Percentiles rank a stretch among this genome's conserved stretches.
These are phyloP conservation scores for Dolichoris vasculosae DNA, from an alignment of 1,140 invertebrate genomes.

Conservation along the genomic window DNA sequence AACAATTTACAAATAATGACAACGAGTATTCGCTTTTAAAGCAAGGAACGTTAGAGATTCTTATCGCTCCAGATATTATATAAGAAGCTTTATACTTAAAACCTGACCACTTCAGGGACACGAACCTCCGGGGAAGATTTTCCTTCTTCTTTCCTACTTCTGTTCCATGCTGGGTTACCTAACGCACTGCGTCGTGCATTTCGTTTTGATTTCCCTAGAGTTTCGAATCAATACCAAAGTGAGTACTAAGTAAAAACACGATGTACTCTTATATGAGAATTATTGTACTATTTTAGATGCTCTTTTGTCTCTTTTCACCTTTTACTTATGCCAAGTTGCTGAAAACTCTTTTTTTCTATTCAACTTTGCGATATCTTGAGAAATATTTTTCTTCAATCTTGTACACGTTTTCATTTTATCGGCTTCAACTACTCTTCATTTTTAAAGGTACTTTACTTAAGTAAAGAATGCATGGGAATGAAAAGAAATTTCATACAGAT, in stretches of 20 bases:
- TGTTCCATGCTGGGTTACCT: neutral
- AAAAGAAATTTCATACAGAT: no score
- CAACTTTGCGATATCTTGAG: neutral
- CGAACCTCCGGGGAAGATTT: slow-evolving; percentile 1
- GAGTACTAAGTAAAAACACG: slow-evolving; percentile 22
- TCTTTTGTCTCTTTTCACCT: slow-evolving; percentile 9
- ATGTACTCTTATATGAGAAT: neutral
- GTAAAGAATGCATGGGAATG: no score
- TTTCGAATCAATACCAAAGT: slow-evolving; percentile 37
- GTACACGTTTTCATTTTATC: no score
- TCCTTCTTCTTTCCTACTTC: neutral
- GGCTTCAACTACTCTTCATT: neutral
- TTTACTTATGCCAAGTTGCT: neutral
- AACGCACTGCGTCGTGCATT: slow-evolving; percentile 24
- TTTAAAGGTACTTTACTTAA: neutral
- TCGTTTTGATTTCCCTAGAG: slow-evolving; percentile 34
- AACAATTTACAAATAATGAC: neutral
- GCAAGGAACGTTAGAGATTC: neutral
- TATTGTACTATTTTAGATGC: slow-evolving; percentile 29
- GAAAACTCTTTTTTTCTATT: neutral
- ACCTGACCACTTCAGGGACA: slow-evolving; percentile 11
- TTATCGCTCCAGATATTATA: neutral
- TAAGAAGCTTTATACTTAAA: slow-evolving; percentile 15
- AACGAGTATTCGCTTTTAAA: neutral
- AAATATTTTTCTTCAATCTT: neutral